Evolutionary conservation across 2,888 invertebrate species (phyloP), one percentile per base, ranked within the genome.

Genomic region (Frankliniella intonsa): DNA sequence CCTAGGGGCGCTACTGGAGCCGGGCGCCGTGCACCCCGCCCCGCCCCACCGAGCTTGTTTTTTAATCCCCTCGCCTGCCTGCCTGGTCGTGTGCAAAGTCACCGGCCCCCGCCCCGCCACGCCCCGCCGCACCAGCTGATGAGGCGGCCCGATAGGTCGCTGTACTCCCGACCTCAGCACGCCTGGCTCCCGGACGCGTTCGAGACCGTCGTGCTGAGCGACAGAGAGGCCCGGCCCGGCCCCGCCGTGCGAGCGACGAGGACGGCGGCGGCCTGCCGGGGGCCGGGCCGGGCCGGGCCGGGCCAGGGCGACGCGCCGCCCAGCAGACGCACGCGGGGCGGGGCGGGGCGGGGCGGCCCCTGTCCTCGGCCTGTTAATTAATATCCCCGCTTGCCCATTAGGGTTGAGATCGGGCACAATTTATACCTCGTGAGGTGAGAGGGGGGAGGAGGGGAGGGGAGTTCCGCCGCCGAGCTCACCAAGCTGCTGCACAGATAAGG

Each of bases 321-420:
- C 38, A 5, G 38, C 38, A 38, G 14, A 17, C 17, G 62, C 62
- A 11, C 14, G 62, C 62, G 19, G 62, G 19, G 19, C 14, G 19
- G 62, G 17, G n/a, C 62, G 38, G 38, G 38, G 62, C 62, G 62
- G 62, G n/a, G n/a, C n/a, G n/a, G n/a, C n/a, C 62, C n/a, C 62
- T 62, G 62, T 62, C 62, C 62, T 62, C 62, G 62, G 69, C 22
- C 69, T 69, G 69, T 69, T 69, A 69, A 22, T 69, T 76, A 76
- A 76, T 76, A 76, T 76, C 69, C 69, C 25, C 69, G 69, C 69
- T 76, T 76, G 69, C 69, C 69, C 69, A 76, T 76, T 76, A 76
- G 69, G 69, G 69, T 76, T 25, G 69, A 76, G 69, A 76, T 76
- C 69, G 69, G 69, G 69, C 69, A 76, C 69, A 76, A 76, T 76